Base-by-base conservation (phyloP, 2,113 vertebrate genomes). In the Hippocampus comes region DNA sequence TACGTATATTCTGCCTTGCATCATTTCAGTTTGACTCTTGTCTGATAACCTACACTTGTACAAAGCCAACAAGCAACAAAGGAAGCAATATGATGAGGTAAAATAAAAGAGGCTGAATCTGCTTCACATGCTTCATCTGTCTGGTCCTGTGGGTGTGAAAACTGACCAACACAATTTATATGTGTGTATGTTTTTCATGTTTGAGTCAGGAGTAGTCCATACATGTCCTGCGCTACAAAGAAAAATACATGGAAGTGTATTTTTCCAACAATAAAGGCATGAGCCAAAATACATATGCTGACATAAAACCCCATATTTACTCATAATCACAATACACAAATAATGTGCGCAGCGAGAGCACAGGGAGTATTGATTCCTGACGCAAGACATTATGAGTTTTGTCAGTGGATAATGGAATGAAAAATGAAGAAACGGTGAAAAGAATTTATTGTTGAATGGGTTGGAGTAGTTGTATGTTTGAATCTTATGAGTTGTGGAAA, bases 21-120 rank as follows among this genome's bases (percentile, higher is more conserved):
- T 85, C n/a, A 43, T 84, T 83, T 83, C 72, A 75, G 68, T 76
- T 78, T 70, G 72, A 61, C 67, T 53, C 64, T 77, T 20, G 66
- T 57, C 73, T 73, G 66, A 78, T 85, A 74, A 77, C 59, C 38
- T 71, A 51, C 70, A 73, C 65, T 55, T 70, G 73, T 70, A 85
- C 75, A 79, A 64, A 66, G 43, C 43, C 23, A 66, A 43, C 34
- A 42, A 46, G 57, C 25, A 56, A 56, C 34, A 17, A 61, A 17
- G 23, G 23, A 66, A 66, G 64, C 23, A 66, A 48, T 48, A 66
- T 38, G 63, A 60, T 38, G 48, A 71, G 63, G n/a, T 20, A 42
- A 73, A 30, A 27, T 68, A 75, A 53, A 61, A 43, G 60, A 43
- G 61, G 61, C 41, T 46, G 55, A 53, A 53, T 42, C 23, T 38